phyloP scores from a whole-genome alignment of 2,113 vertebrate species.

The Gracilinanus agilis region DNA sequence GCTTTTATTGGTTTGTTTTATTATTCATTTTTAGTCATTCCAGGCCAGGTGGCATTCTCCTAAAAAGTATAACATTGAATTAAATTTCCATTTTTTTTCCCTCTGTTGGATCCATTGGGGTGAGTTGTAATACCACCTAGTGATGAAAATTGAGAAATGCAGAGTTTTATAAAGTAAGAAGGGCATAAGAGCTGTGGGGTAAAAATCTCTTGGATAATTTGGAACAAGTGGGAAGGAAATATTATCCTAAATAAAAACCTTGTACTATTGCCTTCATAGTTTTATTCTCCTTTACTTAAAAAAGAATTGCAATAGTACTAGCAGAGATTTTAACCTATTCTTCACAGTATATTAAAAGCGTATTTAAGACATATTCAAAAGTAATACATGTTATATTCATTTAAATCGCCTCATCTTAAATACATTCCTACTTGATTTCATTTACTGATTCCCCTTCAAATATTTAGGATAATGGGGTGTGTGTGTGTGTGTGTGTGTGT shows the following conservation, averaged over 20 bases:
- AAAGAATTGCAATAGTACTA: background rate
- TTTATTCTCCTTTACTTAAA: background rate
- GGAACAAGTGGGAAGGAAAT: background rate
- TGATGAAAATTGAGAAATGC: slow-evolving; percentile 33
- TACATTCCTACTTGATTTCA: background rate
- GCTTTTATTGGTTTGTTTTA: background rate
- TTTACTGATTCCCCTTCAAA: too few species aligned
- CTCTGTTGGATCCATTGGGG: background rate
- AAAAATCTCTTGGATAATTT: background rate
- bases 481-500: too few species aligned
- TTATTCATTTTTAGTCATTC: background rate
- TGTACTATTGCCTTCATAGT: background rate
- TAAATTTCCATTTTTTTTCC: slow-evolving; percentile 4
- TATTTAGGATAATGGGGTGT: too few species aligned
- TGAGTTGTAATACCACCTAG: slow-evolving; percentile 39
- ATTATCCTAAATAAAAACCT: background rate
- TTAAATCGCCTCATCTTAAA: background rate
- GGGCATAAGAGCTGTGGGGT: background rate
- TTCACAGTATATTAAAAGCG: background rate
- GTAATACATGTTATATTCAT: background rate
- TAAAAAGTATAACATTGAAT: background rate
- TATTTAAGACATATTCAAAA: background rate
- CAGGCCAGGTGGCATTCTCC: background rate
- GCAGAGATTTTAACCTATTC: background rate
- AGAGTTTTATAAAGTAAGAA: background rate